Evolutionary conservation across 2,113 vertebrate species (phyloP).

Genomic region (Amphilophus citrinellus): DNA sequence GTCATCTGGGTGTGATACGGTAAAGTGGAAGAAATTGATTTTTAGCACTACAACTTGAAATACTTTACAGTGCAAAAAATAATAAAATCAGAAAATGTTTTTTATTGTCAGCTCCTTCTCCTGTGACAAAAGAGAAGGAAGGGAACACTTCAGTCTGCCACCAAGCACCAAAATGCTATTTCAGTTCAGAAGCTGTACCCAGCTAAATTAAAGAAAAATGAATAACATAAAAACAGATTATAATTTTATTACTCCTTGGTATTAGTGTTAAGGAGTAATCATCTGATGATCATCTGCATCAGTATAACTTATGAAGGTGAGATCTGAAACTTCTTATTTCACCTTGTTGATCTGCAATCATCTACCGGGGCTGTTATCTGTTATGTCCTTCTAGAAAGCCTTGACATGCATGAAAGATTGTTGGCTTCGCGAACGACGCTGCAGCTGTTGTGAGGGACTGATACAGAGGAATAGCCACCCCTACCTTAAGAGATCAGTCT

Average conservation of each 20-base stretch:
- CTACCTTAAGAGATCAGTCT: neutral
- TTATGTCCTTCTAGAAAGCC: neutral
- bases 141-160: neutral
- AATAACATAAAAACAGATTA: neutral
- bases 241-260: neutral
- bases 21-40: neutral
- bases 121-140: neutral
- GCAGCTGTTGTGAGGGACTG: neutral
- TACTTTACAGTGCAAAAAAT: neutral
- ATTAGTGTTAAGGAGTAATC: neutral
- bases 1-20: neutral
- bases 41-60: neutral
- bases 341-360: neutral
- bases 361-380: neutral
- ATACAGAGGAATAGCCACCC: neutral
- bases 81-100: neutral
- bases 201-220: neutral
- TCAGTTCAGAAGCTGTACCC: neutral
- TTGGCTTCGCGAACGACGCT: neutral
- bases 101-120: neutral
- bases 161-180: neutral
- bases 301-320: neutral
- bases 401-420: neutral
- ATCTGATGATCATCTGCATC: neutral
- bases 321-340: neutral